A percentile compares a stretch with the other conserved stretches of the same genome.
Evolutionary conservation across 2,797 vertebrate genomes (phyloP).

Genomic region (Schizopygopsis pylzovi): DNA sequence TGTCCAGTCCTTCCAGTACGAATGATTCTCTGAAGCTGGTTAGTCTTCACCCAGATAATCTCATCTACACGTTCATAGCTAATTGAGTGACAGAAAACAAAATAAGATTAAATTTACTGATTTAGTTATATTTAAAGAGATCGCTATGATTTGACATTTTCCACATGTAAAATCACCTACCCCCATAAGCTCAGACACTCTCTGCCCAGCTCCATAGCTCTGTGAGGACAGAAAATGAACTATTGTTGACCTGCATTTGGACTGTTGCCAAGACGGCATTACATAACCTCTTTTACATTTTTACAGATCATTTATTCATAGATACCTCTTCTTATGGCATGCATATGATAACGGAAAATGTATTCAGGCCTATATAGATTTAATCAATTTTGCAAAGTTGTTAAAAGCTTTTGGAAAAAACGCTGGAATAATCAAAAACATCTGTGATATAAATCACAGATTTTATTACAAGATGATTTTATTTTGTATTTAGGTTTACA

Average conservation of each 20-base stretch:
- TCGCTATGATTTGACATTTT: background rate
- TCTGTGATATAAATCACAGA: background rate
- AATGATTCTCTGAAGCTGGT: constrained; percentile 94
- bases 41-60: constrained; percentile 97
- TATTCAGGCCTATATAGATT: background rate
- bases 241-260: background rate
- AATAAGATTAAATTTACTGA: background rate
- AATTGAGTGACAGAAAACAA: constrained; percentile 31
- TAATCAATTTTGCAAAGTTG: background rate
- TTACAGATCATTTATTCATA: background rate
- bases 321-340: background rate
- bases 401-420: background rate
- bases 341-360: background rate
- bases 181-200: constrained; percentile 95
- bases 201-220: constrained; percentile 92
- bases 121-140: background rate
- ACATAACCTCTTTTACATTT: background rate
- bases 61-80: constrained; percentile 93
- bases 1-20: constrained; percentile 91
- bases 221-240: constrained; percentile 62
- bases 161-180: constrained; percentile 71
- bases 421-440: background rate
- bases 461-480: background rate
- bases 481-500: background rate
- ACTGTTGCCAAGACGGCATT: background rate